Percentiles rank a stretch among this genome's conserved stretches.
phyloP scores from a whole-genome alignment of 2,797 vertebrate species.

The Gymnoscopelus microlampas region DNA sequence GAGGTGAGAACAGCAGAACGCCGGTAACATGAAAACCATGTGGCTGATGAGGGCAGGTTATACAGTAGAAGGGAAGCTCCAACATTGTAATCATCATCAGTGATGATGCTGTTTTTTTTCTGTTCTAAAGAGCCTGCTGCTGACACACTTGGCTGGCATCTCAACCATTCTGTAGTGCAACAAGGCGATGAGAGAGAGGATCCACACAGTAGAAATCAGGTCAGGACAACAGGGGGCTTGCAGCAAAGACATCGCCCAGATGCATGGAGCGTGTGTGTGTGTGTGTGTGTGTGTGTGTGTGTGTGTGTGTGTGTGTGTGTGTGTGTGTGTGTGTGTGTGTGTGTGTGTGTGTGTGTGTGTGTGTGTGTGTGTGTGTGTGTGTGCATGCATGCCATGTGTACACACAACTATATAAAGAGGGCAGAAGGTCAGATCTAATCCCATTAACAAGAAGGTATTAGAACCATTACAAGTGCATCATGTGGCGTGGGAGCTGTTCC shows the following conservation, averaged over 20 bases:
- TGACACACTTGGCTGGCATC: constrained; percentile 35
- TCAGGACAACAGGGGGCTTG: constrained; percentile 10
- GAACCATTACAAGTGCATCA: neutral
- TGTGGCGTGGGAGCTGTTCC: neutral
- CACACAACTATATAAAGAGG: neutral
- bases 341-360: no score
- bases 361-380: no score
- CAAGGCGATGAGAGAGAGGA: constrained; percentile 5
- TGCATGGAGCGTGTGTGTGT: constrained; percentile 14
- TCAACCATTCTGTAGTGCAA: constrained; percentile 21
- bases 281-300: neutral
- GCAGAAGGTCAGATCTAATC: neutral
- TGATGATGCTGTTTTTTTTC: neutral
- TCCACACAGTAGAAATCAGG: constrained; percentile 27
- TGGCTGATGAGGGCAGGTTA: constrained; percentile 19
- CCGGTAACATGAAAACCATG: constrained; percentile 5
- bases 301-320: no score
- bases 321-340: neutral
- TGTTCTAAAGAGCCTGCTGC: neutral
- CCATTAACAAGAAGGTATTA: constrained; percentile 11
- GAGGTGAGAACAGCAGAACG: neutral
- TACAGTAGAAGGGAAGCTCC: neutral
- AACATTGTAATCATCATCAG: neutral
- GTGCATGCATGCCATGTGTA: no score
- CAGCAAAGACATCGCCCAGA: constrained; percentile 25